Evolutionary conservation across 2,888 invertebrate species (phyloP).

Genomic region (Asteroscopus sphinx): DNA sequence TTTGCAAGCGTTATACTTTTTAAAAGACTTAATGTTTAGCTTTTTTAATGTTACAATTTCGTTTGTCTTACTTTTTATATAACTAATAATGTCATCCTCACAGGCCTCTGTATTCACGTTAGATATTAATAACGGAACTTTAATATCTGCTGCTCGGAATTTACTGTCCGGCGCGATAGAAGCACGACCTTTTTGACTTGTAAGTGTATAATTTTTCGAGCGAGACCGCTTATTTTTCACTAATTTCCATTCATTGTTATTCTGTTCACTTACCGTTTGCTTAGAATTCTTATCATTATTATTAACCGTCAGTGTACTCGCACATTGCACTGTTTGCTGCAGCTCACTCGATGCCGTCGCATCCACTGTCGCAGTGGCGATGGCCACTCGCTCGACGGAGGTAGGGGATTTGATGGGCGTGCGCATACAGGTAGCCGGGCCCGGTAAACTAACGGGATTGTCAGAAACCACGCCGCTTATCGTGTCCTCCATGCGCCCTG

Average conservation of each 20-base stretch:
- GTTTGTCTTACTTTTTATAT: constrained; percentile 4
- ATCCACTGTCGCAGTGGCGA: not conserved
- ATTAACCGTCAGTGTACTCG: not conserved
- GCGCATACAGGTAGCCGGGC: not conserved
- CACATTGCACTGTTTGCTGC: not conserved
- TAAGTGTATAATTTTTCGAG: not conserved
- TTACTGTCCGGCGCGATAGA: not conserved
- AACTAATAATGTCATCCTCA: constrained; percentile 6
- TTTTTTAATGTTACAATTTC: not conserved
- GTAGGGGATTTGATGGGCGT: not conserved
- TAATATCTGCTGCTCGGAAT: constrained; percentile 5
- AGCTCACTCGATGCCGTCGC: not conserved
- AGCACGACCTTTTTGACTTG: not conserved
- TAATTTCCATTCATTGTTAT: not conserved
- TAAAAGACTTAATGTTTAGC: not conserved
- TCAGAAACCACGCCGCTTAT: too few relatives aligned
- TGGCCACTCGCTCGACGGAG: not conserved
- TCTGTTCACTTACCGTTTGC: not conserved
- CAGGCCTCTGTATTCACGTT: not conserved
- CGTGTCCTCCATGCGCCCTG: too few relatives aligned
- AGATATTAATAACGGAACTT: constrained; percentile 1
- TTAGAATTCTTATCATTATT: not conserved
- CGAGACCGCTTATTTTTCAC: not conserved
- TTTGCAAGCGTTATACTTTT: too few relatives aligned
- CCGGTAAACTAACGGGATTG: too few relatives aligned